Conservation (phyloP, 2,888 invertebrate genomes). For the Drosophila birchii region DNA sequence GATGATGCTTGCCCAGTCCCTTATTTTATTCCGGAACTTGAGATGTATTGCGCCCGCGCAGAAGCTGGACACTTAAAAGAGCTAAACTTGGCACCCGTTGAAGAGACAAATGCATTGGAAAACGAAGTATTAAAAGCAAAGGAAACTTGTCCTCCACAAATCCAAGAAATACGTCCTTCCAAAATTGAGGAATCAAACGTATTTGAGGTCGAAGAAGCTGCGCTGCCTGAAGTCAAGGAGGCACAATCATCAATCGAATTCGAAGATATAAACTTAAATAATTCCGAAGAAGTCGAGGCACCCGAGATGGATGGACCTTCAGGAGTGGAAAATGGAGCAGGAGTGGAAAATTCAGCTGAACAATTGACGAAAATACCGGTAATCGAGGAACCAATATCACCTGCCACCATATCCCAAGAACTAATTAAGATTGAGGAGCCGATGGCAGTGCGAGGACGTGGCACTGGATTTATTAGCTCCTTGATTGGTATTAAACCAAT, state of each 20-base stretch:
- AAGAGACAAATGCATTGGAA: background rate
- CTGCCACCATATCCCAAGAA: background rate
- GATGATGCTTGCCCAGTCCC: background rate
- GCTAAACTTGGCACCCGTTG: background rate
- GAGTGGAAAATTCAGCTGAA: background rate
- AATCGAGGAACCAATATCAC: background rate
- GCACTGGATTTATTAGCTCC: background rate
- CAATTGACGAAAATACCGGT: too few relatives aligned
- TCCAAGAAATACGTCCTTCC: background rate
- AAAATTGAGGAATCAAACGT: background rate
- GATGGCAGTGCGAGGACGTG: background rate
- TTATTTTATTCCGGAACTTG: conserved; percentile 28
- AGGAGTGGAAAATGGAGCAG: background rate
- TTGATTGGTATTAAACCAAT: conserved; percentile 14
- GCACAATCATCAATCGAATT: background rate
- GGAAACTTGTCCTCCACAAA: background rate
- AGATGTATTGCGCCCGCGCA: conserved; percentile 6
- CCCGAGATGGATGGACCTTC: background rate
- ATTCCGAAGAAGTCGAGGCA: background rate
- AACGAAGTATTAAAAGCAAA: background rate
- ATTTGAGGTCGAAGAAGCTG: background rate
- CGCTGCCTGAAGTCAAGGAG: background rate
- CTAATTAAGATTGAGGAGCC: background rate
- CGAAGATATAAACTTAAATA: background rate
- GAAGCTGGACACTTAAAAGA: background rate